Conservation (phyloP, 2,888 invertebrate species). For the Allolobophora icterica region DNA sequence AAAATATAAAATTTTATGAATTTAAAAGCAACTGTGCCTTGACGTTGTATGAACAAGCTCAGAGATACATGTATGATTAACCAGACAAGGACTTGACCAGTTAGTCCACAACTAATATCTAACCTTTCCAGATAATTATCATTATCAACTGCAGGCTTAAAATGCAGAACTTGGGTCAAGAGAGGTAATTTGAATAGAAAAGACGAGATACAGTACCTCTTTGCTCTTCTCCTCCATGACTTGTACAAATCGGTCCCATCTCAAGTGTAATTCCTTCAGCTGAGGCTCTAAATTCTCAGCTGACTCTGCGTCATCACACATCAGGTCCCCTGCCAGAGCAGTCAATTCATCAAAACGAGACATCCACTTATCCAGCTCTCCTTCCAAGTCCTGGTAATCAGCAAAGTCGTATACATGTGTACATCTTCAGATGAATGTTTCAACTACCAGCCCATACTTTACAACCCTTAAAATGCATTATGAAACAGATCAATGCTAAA, state of each 20-base stretch:
- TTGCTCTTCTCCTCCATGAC: conserved; percentile 67
- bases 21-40: too few species aligned
- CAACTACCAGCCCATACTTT: background rate
- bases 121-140: background rate
- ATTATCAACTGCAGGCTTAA: background rate
- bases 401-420: background rate
- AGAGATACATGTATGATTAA: background rate
- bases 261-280: conserved; percentile 67
- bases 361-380: conserved; percentile 74
- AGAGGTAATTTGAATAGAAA: background rate
- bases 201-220: conserved; percentile 56
- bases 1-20: too few species aligned
- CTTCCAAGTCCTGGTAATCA: conserved; percentile 70
- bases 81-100: too few species aligned
- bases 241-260: conserved; percentile 68
- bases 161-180: background rate
- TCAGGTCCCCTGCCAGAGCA: conserved; percentile 69
- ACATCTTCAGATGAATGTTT: background rate
- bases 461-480: too few species aligned
- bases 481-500: too few species aligned
- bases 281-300: background rate
- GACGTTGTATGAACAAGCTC: too few species aligned
- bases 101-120: too few species aligned
- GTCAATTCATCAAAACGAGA: conserved; percentile 69
- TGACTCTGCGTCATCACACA: conserved; percentile 58